Evolutionary conservation across 2,888 invertebrate genomes (phyloP).

Genomic region (Eilema sororculum): DNA sequence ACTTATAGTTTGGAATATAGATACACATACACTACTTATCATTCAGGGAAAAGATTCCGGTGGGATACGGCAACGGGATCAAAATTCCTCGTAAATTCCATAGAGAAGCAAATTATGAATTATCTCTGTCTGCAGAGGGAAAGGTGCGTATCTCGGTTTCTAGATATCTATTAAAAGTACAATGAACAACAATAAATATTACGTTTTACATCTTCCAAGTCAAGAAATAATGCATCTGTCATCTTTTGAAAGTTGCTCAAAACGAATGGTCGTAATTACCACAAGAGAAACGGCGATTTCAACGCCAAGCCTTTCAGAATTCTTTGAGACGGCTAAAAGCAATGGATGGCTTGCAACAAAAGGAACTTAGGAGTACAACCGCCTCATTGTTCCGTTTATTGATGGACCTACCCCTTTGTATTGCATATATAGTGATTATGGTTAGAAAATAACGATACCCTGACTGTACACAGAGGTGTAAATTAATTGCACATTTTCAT

Average conservation of each 20-base stretch:
- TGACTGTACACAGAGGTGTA: not conserved
- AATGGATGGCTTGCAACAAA: constrained; percentile 5
- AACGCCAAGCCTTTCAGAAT: not conserved
- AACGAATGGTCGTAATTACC: constrained; percentile 9
- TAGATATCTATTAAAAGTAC: too few relatives aligned
- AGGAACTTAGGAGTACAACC: not conserved
- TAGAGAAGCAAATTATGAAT: too few relatives aligned
- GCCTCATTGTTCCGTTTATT: constrained; percentile 8
- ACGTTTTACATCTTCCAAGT: not conserved
- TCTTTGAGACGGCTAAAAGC: constrained; percentile 13
- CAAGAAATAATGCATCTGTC: not conserved
- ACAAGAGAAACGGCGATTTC: constrained; percentile 2
- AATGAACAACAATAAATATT: not conserved
- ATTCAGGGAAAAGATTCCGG: too few relatives aligned
- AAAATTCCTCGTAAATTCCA: too few relatives aligned
- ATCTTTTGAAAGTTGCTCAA: not conserved
- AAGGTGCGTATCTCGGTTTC: too few relatives aligned
- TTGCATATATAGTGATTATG: not conserved
- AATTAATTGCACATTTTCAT: too few relatives aligned
- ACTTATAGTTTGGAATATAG: too few relatives aligned
- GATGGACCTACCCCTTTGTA: constrained; percentile 8
- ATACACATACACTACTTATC: too few relatives aligned
- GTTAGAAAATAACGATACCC: not conserved
- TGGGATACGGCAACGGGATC: too few relatives aligned
- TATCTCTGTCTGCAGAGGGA: too few relatives aligned